These are phyloP conservation scores for Etheostoma cragini DNA, from an alignment of 2,113 vertebrate species.

Conservation along the genomic window DNA sequence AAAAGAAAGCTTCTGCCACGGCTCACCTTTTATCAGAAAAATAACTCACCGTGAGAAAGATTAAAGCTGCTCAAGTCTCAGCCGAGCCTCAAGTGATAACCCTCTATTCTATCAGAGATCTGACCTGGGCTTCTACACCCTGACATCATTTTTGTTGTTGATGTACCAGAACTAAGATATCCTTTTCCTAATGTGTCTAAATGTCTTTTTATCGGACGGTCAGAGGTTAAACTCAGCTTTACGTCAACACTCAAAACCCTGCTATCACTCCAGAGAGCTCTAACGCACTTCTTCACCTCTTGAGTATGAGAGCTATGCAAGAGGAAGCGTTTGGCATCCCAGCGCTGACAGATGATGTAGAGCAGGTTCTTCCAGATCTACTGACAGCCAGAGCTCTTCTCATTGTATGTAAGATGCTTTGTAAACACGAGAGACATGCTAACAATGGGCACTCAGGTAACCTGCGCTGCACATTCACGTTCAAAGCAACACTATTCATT, in stretches of 20 bases:
- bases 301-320: conserved; percentile 59
- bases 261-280: background rate
- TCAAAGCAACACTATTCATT: background rate
- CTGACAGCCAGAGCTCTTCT: conserved; percentile 19
- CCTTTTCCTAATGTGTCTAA: background rate
- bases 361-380: conserved; percentile 65
- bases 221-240: background rate
- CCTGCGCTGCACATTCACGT: background rate
- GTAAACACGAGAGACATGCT: conserved; percentile 1
- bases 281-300: conserved; percentile 14
- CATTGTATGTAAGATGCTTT: background rate
- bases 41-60: background rate
- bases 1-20: conserved; percentile 32
- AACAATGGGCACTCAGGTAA: background rate
- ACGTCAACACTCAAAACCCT: background rate
- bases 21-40: conserved; percentile 36
- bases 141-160: background rate
- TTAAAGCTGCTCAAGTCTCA: background rate
- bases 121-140: rapidly evolving
- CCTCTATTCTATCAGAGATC: background rate
- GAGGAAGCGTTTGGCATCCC: conserved; percentile 8
- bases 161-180: background rate
- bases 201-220: background rate
- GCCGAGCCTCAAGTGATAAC: background rate
- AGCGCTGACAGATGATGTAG: conserved; percentile 62